Percentiles rank a stretch among this genome's conserved stretches.
phyloP scores from a whole-genome alignment of 2,113 vertebrate species.

The Amphiprion percula region DNA sequence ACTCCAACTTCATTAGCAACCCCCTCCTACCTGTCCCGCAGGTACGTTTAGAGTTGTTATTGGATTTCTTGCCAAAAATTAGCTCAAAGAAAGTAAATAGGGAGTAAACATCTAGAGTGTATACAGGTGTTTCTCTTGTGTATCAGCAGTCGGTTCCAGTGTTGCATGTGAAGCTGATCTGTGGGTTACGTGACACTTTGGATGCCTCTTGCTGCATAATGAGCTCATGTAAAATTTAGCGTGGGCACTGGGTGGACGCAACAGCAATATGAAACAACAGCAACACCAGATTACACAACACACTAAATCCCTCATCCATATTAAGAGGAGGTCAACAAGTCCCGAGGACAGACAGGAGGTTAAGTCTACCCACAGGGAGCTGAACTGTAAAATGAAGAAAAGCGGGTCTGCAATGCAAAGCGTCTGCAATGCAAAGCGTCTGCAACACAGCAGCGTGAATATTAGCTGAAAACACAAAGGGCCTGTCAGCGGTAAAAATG shows the following conservation, averaged over 20 bases:
- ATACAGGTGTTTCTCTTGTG: background rate
- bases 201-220: background rate
- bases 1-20: no score
- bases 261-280: slow-evolving; percentile 15
- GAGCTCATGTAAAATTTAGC: background rate
- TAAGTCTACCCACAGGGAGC: slow-evolving; percentile 11
- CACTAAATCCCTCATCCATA: slow-evolving; percentile 22
- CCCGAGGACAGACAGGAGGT: slow-evolving; percentile 18
- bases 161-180: background rate
- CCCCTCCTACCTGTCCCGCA: no score
- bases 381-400: slow-evolving; percentile 13
- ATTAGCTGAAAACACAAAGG: slow-evolving; percentile 39
- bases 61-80: no score
- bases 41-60: no score
- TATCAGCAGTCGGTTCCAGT: background rate
- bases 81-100: background rate
- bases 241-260: background rate
- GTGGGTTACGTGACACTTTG: background rate
- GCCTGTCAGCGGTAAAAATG: slow-evolving; percentile 31
- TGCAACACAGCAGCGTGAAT: slow-evolving; percentile 16
- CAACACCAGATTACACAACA: slow-evolving; percentile 12
- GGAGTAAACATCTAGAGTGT: background rate
- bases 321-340: slow-evolving; percentile 14
- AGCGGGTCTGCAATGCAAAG: slow-evolving; percentile 5
- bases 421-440: slow-evolving; percentile 4